Base-by-base conservation (phyloP, 30 jellyfish, hydroid and myxozoan genomes). In the Aurelia sp. region DNA sequence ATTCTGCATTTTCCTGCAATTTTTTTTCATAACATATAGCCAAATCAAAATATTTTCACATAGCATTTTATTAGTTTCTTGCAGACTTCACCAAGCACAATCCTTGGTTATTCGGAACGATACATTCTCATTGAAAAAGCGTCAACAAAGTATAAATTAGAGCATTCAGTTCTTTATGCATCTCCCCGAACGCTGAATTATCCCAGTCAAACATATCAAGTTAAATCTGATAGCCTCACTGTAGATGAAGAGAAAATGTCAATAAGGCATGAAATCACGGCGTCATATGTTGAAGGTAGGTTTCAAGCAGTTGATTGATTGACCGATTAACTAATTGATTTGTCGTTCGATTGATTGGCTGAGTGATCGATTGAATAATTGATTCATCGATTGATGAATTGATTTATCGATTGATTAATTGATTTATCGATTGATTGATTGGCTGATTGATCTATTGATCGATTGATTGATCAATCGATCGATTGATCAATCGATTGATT, bases 201-300 rank as follows among this genome's bases (percentile, higher is more conserved):
- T 40, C 92, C 92, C 2, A 78, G 86, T n/a, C 92, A 83, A 47
- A 55, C 33, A 1, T 83, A 66, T 18, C 38, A 69, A 21, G 92
- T 83, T 67, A 76, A 64, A 44, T 60, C 92, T 3, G 68, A 83
- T 5, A 83, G 35, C 17, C 58, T 83, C 63, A 59, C 8, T 2
- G 63, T 72, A 72, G 72, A 83, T 44, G 80, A 66, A 68, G 86
- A 57, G 3, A 72, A 83, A 19, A 20, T 58, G 72, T 52, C 92
- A 1, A 55, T 83, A 19, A 78, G 80, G 3, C 92, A 83, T 48
- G 84, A 57, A 38, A 69, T 83, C 60, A 71, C 66, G 17, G 92
- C 92, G 35, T 83, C 92, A 9, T 83, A 66, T 55, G 60, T 71
- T 58, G 80, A 55, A 59, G 92, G 92, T 83, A 70, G 12, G 69